phyloP scores from a whole-genome alignment of 2,888 invertebrate genomes.

The Pelosia muscerda region DNA sequence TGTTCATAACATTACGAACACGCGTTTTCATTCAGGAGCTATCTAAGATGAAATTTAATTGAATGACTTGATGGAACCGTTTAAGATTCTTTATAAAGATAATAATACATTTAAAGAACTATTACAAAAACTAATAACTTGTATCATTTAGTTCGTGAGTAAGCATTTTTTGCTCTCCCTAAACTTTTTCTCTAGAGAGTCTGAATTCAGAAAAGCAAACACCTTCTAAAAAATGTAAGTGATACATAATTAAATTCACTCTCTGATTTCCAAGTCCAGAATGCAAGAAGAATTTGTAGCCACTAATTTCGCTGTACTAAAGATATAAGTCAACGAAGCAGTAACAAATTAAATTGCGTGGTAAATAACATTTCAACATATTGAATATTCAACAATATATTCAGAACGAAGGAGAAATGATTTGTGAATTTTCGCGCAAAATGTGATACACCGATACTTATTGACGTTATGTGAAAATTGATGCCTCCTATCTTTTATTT shows the following conservation, averaged over 20 bases:
- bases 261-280: background rate
- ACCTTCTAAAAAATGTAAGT: background rate
- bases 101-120: background rate
- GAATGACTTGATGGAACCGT: background rate
- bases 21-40: background rate
- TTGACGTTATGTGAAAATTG: constrained; percentile 24
- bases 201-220: too few relatives aligned
- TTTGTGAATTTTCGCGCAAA: constrained; percentile 41
- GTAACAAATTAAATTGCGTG: constrained; percentile 26
- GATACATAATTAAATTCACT: background rate
- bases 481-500: constrained; percentile 23
- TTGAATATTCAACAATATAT: constrained; percentile 34
- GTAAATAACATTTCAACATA: constrained; percentile 23
- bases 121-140: background rate
- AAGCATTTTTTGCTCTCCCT: background rate
- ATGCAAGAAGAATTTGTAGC: background rate
- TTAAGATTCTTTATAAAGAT: background rate
- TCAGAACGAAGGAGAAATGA: constrained; percentile 28
- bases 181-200: background rate
- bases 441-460: constrained; percentile 26
- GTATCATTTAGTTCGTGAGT: background rate
- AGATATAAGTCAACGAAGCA: constrained; percentile 8
- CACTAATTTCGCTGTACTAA: background rate
- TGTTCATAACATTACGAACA: background rate
- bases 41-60: background rate